phyloP scores from a whole-genome alignment of 2,888 invertebrate genomes.

The Osmoderma eremita region DNA sequence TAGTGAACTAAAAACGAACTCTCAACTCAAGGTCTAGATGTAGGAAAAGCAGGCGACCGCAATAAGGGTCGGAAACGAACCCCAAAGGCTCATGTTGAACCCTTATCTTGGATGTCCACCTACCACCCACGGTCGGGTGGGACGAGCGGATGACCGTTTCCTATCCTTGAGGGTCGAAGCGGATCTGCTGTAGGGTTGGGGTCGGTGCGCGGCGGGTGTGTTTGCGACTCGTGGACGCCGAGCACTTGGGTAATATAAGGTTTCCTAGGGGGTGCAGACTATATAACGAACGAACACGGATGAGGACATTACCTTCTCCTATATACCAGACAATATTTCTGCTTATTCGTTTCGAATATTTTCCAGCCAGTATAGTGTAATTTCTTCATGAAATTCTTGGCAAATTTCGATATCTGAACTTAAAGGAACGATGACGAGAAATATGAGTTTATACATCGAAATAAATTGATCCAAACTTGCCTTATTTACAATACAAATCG shows the following conservation, averaged over 20 bases:
- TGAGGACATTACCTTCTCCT: slow-evolving; percentile 44
- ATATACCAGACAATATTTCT: slow-evolving; percentile 22
- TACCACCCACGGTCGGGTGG: slow-evolving; percentile 47
- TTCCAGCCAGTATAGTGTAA: not conserved
- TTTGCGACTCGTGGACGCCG: slow-evolving; percentile 54
- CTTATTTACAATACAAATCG: too few relatives aligned
- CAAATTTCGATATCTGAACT: too few relatives aligned
- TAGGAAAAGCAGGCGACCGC: slow-evolving; percentile 54
- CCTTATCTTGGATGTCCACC: slow-evolving; percentile 55
- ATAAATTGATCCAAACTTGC: too few relatives aligned
- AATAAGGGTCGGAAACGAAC: slow-evolving; percentile 53
- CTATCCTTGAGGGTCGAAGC: slow-evolving; percentile 53
- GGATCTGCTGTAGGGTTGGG: slow-evolving; percentile 46
- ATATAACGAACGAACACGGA: slow-evolving; percentile 44
- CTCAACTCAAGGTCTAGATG: slow-evolving; percentile 44
- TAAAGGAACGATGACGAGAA: too few relatives aligned
- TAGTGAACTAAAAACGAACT: slow-evolving; percentile 44
- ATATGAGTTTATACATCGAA: too few relatives aligned
- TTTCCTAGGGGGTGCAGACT: slow-evolving; percentile 53
- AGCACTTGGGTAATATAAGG: slow-evolving; percentile 55
- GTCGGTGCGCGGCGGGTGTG: slow-evolving; percentile 37
- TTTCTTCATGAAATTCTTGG: not conserved
- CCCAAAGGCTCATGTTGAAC: slow-evolving; percentile 53
- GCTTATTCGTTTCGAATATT: slow-evolving; percentile 20
- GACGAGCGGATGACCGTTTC: slow-evolving; percentile 51